A percentile compares a stretch with the other conserved stretches of the same genome.
Conservation (phyloP, 2,113 vertebrate genomes). For the Sakesphorus luctuosus region DNA sequence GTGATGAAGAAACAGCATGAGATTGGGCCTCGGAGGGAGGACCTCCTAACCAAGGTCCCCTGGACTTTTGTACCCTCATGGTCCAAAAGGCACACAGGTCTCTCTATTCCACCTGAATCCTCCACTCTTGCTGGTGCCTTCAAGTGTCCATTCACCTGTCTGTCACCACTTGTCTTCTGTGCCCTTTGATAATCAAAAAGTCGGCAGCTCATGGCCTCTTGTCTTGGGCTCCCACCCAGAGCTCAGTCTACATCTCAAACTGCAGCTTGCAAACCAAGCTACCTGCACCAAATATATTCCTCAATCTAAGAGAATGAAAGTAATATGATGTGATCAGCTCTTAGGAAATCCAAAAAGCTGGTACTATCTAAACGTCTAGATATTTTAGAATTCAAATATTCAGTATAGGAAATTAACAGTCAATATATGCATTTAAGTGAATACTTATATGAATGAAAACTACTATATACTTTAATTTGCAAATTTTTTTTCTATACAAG, state of each 20-base stretch:
- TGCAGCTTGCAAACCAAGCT: neutral
- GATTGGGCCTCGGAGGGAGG: fast-evolving
- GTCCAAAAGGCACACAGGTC: fast-evolving
- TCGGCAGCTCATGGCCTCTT: neutral
- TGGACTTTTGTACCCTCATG: too few relatives aligned
- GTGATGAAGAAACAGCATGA: neutral
- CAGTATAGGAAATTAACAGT: neutral
- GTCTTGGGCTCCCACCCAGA: neutral
- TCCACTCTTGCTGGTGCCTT: neutral
- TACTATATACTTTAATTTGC: neutral
- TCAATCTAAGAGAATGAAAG: neutral
- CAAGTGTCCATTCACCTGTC: neutral
- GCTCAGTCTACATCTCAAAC: neutral
- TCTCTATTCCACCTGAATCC: neutral
- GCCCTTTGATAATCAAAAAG: neutral
- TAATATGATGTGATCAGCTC: neutral
- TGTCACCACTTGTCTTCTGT: neutral
- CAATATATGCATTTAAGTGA: neutral
- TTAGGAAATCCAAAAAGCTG: neutral
- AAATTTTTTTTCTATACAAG: neutral
- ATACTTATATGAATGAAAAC: neutral
- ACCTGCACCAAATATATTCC: neutral
- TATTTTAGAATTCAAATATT: neutral
- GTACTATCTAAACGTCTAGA: neutral
- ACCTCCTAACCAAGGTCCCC: neutral